phyloP scores from a whole-genome alignment of 2,797 vertebrate species.

The Poecilia gillii region DNA sequence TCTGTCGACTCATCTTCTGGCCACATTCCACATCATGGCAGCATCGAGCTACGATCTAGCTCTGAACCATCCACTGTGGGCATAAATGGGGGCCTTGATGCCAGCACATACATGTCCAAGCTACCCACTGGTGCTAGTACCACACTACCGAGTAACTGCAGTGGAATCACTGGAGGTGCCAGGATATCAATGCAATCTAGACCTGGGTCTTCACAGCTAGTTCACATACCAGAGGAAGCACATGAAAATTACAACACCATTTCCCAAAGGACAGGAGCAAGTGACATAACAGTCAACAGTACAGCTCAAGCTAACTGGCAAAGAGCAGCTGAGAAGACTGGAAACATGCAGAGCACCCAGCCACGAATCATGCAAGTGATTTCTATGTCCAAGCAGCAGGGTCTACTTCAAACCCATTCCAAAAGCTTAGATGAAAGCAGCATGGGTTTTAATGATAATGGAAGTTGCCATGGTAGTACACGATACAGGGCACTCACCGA shows the following conservation, averaged over 20 bases:
- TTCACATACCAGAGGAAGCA: slow-evolving; percentile 97
- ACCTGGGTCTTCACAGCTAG: slow-evolving; percentile 95
- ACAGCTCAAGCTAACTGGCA: slow-evolving; percentile 91
- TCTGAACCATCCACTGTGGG: slow-evolving; percentile 87
- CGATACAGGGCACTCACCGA: slow-evolving; percentile 88
- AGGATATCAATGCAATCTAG: slow-evolving; percentile 92
- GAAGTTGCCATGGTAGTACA: slow-evolving; percentile 76
- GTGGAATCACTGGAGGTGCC: slow-evolving; percentile 89
- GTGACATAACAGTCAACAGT: slow-evolving; percentile 23
- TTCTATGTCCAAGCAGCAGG: slow-evolving; percentile 97
- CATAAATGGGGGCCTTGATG: slow-evolving; percentile 86
- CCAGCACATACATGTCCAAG: slow-evolving; percentile 71
- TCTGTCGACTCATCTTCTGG: slow-evolving; percentile 65
- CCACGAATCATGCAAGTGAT: slow-evolving; percentile 97
- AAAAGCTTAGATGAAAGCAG: slow-evolving; percentile 89
- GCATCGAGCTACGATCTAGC: slow-evolving; percentile 90
- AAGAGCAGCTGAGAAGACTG: slow-evolving; percentile 91
- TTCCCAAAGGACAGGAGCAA: slow-evolving; percentile 81
- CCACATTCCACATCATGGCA: slow-evolving; percentile 83
- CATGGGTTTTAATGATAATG: slow-evolving; percentile 84
- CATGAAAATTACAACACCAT: slow-evolving; percentile 85
- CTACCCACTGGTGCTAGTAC: slow-evolving; percentile 80
- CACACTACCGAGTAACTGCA: slow-evolving; percentile 88
- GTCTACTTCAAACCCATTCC: slow-evolving; percentile 92
- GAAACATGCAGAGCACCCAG: slow-evolving; percentile 71